Evolutionary conservation across 2,888 invertebrate genomes (phyloP).

Genomic region (Fissipunctia ypsillon): DNA sequence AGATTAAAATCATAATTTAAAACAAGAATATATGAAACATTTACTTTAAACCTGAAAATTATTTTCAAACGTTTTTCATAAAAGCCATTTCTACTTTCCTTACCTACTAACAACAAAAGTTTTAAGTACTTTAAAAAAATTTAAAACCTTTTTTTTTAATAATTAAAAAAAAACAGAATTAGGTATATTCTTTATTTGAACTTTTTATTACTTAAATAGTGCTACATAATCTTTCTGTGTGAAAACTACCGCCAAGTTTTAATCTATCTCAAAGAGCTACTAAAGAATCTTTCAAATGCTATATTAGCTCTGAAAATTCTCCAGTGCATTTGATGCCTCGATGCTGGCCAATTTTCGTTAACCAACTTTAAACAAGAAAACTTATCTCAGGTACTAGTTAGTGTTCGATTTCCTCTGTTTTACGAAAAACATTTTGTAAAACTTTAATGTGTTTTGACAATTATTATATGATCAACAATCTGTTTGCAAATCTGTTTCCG

Average conservation of each 20-base stretch:
- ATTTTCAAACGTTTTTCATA: not conserved
- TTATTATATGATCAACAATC: not conserved
- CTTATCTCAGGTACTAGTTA: not conserved
- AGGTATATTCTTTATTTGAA: no score
- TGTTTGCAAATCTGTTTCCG: not conserved
- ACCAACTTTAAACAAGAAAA: not conserved
- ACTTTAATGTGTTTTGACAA: not conserved
- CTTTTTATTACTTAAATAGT: not conserved
- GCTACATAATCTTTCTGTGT: not conserved
- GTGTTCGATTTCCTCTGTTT: no score
- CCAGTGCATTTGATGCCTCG: not conserved
- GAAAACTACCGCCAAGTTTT: conserved; percentile 3
- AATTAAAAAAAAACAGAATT: no score
- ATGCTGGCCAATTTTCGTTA: not conserved
- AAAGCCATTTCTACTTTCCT: not conserved
- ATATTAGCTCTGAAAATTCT: conserved; percentile 30
- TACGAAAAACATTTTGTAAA: no score
- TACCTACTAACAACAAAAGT: not conserved
- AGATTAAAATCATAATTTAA: not conserved
- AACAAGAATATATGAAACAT: not conserved
- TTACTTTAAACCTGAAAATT: not conserved
- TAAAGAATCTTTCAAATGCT: not conserved
- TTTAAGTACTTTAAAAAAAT: not conserved
- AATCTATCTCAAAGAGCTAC: conserved; percentile 14
- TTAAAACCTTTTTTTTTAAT: no score